Conservation (phyloP, 2,888 invertebrate species). For the Cryptocephalus primarius region DNA sequence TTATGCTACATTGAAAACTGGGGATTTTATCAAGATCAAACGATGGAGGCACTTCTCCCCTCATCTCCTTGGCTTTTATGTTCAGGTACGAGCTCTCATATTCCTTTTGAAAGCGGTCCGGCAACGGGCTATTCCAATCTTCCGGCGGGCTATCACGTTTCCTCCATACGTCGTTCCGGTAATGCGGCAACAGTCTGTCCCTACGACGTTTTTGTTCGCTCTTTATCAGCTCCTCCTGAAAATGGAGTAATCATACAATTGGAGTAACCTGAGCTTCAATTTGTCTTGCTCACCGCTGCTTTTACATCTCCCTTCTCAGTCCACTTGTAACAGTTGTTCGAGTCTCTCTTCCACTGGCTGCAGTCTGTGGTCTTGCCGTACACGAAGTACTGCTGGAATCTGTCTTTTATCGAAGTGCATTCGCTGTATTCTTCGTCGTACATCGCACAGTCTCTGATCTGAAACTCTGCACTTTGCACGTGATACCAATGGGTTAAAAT, state of each 20-base stretch:
- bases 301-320: conserved; percentile 46
- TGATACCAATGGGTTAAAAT: background rate
- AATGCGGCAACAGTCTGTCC: conserved; percentile 54
- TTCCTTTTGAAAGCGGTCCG: conserved; percentile 59
- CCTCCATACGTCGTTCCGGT: conserved; percentile 69
- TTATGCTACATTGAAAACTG: conserved; percentile 13
- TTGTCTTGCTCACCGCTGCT: conserved; percentile 54
- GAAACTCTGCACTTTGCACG: conserved; percentile 12
- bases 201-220: conserved; percentile 59
- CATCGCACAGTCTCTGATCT: conserved; percentile 70
- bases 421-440: conserved; percentile 76
- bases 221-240: conserved; percentile 44
- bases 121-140: conserved; percentile 74
- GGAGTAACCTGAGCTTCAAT: background rate
- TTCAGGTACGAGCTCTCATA: conserved; percentile 57
- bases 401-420: conserved; percentile 59
- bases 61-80: conserved; percentile 51
- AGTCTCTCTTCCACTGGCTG: conserved; percentile 67
- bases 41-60: conserved; percentile 31
- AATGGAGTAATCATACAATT: background rate
- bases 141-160: conserved; percentile 62
- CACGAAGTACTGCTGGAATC: conserved; percentile 82
- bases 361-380: conserved; percentile 65
- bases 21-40: conserved; percentile 13
- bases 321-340: conserved; percentile 63